Conservation (phyloP, 2,797 vertebrate species). For the Takifugu ocellatus region DNA sequence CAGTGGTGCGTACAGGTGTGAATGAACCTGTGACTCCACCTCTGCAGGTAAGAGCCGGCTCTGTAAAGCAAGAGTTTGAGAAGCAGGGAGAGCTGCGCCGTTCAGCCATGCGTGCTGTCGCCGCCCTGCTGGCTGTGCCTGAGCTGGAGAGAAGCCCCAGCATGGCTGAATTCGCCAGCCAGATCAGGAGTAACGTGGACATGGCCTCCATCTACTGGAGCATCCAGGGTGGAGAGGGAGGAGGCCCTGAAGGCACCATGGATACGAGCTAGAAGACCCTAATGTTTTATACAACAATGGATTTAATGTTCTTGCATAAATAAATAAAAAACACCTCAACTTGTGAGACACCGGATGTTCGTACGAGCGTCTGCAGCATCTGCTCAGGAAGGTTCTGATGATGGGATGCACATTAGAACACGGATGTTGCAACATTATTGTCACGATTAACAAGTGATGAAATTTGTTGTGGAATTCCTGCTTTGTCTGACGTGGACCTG, state of each 20-base stretch:
- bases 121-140: constrained; percentile 93
- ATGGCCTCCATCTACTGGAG: constrained; percentile 89
- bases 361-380: background rate
- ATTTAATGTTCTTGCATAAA: constrained; percentile 4
- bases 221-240: constrained; percentile 83
- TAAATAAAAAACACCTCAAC: no score
- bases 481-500: no score
- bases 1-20: no score
- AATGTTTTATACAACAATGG: constrained; percentile 1
- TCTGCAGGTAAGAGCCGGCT: constrained; percentile 92
- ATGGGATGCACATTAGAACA: no score
- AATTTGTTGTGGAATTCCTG: no score
- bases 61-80: constrained; percentile 98
- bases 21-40: background rate
- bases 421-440: no score
- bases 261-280: constrained; percentile 79
- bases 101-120: constrained; percentile 97
- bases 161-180: constrained; percentile 89
- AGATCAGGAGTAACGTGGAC: constrained; percentile 86
- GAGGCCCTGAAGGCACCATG: constrained; percentile 77
- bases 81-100: constrained; percentile 98
- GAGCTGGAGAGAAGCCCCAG: constrained; percentile 90
- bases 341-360: background rate
- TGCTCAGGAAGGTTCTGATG: background rate
- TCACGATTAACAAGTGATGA: no score